Percentiles rank a stretch among this genome's conserved stretches.
Conservation (phyloP, 2,113 vertebrate species). For the Cyanocitta stelleri region DNA sequence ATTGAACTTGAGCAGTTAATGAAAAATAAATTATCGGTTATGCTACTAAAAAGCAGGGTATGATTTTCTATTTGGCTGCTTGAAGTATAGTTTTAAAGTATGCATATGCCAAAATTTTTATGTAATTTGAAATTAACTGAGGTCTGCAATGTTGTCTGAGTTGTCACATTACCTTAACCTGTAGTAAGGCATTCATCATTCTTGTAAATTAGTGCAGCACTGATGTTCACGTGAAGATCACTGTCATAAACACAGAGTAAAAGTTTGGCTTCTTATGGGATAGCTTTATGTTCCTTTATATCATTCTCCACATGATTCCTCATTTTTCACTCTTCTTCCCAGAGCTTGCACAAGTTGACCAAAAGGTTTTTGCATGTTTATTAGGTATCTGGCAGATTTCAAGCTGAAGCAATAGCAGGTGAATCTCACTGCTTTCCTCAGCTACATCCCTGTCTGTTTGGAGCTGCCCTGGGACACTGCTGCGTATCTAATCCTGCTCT, state of each 20-base stretch:
- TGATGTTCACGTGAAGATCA: neutral
- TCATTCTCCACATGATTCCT: neutral
- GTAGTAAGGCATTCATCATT: neutral
- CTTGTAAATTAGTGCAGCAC: neutral
- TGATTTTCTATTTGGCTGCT: neutral
- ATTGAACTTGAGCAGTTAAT: neutral
- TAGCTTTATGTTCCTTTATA: neutral
- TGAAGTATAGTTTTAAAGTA: neutral
- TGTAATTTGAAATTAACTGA: neutral
- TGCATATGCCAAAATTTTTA: neutral
- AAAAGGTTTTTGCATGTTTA: neutral
- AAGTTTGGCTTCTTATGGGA: neutral
- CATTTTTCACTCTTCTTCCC: neutral
- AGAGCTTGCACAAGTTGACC: neutral
- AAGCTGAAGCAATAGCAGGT: neutral
- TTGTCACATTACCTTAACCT: neutral
- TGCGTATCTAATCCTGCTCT: neutral
- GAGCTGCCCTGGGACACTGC: neutral
- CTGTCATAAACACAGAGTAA: neutral
- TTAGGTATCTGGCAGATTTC: neutral
- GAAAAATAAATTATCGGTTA: constrained; percentile 4
- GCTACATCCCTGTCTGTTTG: neutral
- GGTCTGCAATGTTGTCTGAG: neutral
- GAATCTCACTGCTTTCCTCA: neutral
- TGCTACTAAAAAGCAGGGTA: neutral